Conservation (phyloP, 92 coral and sea anemone genomes). For the Palythoa caribaeorum region DNA sequence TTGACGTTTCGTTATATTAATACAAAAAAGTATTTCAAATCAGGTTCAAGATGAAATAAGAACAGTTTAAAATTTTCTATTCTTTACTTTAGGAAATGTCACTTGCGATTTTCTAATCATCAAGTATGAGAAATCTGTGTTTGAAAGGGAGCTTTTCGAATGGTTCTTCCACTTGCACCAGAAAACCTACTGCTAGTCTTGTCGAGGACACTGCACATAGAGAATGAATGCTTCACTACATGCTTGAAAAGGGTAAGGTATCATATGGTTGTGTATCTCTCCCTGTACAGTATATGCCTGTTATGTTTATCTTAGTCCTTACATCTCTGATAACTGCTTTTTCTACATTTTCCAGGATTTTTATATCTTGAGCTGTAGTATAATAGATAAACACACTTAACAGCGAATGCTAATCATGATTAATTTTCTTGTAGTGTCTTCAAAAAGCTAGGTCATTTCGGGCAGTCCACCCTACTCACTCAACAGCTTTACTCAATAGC, state of each 20-base stretch:
- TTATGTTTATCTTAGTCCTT: background rate
- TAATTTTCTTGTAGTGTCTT: slow-evolving; percentile 7
- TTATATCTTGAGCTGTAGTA: background rate
- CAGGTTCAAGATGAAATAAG: no score
- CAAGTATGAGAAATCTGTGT: background rate
- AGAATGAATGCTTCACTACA: slow-evolving; percentile 11
- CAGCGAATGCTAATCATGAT: background rate
- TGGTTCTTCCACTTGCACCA: background rate
- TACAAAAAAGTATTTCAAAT: no score
- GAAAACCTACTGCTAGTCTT: slow-evolving; percentile 18
- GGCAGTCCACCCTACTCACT: slow-evolving; percentile 15
- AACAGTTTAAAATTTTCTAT: background rate
- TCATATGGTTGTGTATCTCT: background rate
- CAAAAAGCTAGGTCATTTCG: slow-evolving; percentile 1
- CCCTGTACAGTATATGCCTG: background rate
- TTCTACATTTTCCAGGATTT: background rate
- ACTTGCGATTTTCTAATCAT: slow-evolving; percentile 9
- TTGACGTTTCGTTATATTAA: no score
- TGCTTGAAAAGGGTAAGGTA: slow-evolving; percentile 18
- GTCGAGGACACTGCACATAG: background rate
- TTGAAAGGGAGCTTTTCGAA: slow-evolving; percentile 2
- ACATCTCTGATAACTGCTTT: background rate
- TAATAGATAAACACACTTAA: background rate
- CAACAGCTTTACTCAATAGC: background rate
- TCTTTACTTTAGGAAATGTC: background rate